A percentile compares a stretch with the other conserved stretches of the same genome.
Conservation (phyloP, 2,888 invertebrate genomes). For the Noctuana brunneofusca region DNA sequence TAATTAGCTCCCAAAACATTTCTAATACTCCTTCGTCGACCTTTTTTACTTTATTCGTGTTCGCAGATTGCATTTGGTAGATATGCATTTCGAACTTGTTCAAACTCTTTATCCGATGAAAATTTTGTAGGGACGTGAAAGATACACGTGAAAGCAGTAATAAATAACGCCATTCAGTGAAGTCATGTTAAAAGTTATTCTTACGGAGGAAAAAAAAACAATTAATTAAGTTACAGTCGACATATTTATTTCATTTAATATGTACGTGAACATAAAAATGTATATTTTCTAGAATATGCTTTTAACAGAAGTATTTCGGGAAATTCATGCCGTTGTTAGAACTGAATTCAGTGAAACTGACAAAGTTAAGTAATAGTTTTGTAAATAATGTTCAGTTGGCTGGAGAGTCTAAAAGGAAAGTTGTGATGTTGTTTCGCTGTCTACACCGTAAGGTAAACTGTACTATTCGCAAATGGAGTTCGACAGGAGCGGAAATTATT, state of each 20-base stretch:
- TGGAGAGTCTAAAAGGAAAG: constrained; percentile 25
- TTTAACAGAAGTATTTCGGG: background rate
- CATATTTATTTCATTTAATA: background rate
- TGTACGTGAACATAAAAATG: background rate
- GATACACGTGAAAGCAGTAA: constrained; percentile 35
- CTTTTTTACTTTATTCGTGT: constrained; percentile 34
- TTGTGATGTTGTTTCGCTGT: constrained; percentile 14
- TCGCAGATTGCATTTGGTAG: constrained; percentile 25
- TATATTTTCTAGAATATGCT: background rate
- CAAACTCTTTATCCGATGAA: background rate
- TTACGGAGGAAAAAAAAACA: background rate
- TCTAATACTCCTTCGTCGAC: constrained; percentile 29
- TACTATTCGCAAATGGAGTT: constrained; percentile 26
- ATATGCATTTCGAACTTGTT: constrained; percentile 1
- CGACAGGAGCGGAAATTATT: constrained; percentile 11
- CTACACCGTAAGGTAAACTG: constrained; percentile 17
- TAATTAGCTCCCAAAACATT: constrained; percentile 26
- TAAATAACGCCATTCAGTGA: constrained; percentile 28
- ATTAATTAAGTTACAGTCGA: background rate
- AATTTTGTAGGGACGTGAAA: constrained; percentile 16
- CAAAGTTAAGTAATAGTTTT: constrained; percentile 22
- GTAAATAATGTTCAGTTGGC: constrained; percentile 25
- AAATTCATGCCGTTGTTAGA: constrained; percentile 3
- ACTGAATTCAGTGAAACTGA: constrained; percentile 18
- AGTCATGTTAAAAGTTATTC: background rate